Conservation (phyloP, 1,140 invertebrate species). For the Melanaphis sacchari region DNA sequence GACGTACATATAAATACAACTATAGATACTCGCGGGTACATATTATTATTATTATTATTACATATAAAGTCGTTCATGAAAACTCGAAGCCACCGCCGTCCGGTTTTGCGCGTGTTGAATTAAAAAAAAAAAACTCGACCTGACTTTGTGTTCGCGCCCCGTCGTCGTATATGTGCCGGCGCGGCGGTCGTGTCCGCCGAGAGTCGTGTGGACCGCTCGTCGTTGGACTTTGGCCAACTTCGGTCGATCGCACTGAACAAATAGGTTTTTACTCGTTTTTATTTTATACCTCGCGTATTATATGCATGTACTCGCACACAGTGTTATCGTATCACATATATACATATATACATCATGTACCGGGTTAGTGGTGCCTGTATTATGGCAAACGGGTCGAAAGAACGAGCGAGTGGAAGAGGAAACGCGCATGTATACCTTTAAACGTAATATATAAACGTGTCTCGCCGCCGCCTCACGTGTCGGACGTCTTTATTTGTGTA, state of each 20-base stretch:
- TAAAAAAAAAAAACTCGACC: conserved; percentile 3
- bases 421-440: neutral
- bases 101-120: conserved; percentile 37
- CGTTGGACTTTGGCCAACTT: conserved; percentile 26
- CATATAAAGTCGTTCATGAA: conserved; percentile 18
- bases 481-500: conserved; percentile 52
- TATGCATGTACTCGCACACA: neutral
- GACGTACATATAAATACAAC: neutral
- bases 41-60: neutral
- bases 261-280: conserved; percentile 33
- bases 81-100: neutral
- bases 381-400: neutral
- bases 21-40: neutral
- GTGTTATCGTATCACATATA: neutral
- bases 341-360: neutral
- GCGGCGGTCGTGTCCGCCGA: no score
- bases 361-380: conserved; percentile 7
- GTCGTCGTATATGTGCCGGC: conserved; percentile 34
- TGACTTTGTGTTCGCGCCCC: conserved; percentile 14
- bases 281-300: neutral
- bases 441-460: conserved; percentile 5
- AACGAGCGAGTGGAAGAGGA: neutral
- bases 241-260: conserved; percentile 44
- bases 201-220: conserved; percentile 1
- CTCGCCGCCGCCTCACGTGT: conserved; percentile 31